phyloP scores from a whole-genome alignment of 1,140 invertebrate species.

The Odontomachus brunneus region DNA sequence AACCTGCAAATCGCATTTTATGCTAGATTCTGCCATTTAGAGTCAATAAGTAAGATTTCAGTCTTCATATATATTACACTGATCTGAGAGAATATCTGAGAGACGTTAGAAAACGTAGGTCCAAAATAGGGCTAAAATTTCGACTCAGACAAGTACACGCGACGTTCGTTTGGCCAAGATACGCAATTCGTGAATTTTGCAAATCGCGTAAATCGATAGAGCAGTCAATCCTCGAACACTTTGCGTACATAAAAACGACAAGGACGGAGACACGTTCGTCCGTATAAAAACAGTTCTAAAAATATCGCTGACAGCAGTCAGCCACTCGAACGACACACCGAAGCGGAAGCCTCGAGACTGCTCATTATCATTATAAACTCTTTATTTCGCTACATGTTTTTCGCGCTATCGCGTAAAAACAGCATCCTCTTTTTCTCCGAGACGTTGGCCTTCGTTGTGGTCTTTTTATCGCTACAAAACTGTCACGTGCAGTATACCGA shows the following conservation, averaged over 20 bases:
- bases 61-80: too few relatives aligned
- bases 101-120: too few relatives aligned
- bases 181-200: constrained; percentile 1
- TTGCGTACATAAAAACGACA: constrained; percentile 23
- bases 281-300: constrained; percentile 34
- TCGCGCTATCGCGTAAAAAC: constrained; percentile 52
- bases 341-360: too few relatives aligned
- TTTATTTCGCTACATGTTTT: constrained; percentile 44
- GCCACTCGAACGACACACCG: too few relatives aligned
- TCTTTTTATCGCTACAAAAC: background rate
- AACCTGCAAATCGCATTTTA: too few relatives aligned
- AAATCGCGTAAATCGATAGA: constrained; percentile 31
- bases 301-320: constrained; percentile 43
- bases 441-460: constrained; percentile 19
- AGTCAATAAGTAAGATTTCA: too few relatives aligned
- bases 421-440: constrained; percentile 26
- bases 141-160: too few relatives aligned
- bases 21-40: too few relatives aligned
- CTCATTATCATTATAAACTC: constrained; percentile 51
- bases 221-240: constrained; percentile 10
- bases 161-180: too few relatives aligned
- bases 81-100: too few relatives aligned
- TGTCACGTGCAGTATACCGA: too few relatives aligned
- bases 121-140: too few relatives aligned
- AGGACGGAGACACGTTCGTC: background rate